A percentile compares a stretch with the other conserved stretches of the same genome.
These are phyloP conservation scores for Rotaria sp. DNA, from an alignment of 2,888 invertebrate species.

Conservation along the genomic window DNA sequence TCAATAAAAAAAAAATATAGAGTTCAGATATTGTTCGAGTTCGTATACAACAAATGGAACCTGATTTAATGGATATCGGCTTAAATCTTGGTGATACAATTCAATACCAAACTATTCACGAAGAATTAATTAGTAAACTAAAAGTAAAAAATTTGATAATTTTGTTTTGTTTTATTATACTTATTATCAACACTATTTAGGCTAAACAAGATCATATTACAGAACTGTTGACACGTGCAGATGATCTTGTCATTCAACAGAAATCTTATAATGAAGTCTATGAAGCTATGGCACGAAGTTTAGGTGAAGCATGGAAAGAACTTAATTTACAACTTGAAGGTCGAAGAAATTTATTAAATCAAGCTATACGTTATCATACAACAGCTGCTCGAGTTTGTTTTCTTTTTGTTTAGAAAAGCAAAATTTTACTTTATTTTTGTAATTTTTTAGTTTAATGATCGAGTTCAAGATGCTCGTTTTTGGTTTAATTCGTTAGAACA, in stretches of 20 bases:
- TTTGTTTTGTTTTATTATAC: background rate
- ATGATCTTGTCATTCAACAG: slow-evolving; percentile 67
- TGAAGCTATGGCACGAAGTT: slow-evolving; percentile 74
- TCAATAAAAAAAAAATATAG: background rate
- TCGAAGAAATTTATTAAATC: slow-evolving; percentile 68
- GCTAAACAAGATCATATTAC: slow-evolving; percentile 79
- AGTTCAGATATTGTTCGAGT: slow-evolving; percentile 27
- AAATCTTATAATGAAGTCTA: slow-evolving; percentile 68
- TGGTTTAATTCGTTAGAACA: slow-evolving; percentile 3
- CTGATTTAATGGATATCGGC: slow-evolving; percentile 73
- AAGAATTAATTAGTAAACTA: slow-evolving; percentile 73
- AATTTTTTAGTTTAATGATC: slow-evolving; percentile 18
- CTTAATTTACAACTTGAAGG: slow-evolving; percentile 71
- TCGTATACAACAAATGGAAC: slow-evolving; percentile 75
- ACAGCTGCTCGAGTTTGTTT: slow-evolving; percentile 44
- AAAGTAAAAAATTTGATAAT: slow-evolving; percentile 61
- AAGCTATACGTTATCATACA: slow-evolving; percentile 70
- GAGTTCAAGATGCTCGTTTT: background rate
- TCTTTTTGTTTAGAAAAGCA: background rate
- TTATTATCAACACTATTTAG: slow-evolving; percentile 55
- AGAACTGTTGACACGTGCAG: slow-evolving; percentile 76
- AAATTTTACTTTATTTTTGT: background rate
- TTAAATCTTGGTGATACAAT: slow-evolving; percentile 69
- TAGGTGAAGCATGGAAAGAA: slow-evolving; percentile 68
- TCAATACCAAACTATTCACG: slow-evolving; percentile 69